These are phyloP conservation scores for Salvelinus fontinalis DNA, from an alignment of 2,113 vertebrate genomes.

Conservation along the genomic window DNA sequence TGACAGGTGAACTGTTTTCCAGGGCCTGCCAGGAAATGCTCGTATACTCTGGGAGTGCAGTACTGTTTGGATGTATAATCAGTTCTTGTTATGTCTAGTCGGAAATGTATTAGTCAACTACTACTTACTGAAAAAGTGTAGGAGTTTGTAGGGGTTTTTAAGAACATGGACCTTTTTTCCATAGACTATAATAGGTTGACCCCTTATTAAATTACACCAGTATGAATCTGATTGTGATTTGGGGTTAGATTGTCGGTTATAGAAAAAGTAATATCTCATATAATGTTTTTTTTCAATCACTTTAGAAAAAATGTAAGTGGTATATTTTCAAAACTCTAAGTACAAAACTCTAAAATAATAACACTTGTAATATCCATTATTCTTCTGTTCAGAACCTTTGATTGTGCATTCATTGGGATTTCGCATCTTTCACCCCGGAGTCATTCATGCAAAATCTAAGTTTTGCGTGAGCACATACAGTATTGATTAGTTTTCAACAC, in stretches of 20 bases:
- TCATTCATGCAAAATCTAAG: too few species aligned
- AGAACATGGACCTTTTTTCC: constrained; percentile 18
- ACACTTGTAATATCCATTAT: too few species aligned
- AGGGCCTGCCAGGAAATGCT: constrained; percentile 6
- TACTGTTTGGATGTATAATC: constrained; percentile 27
- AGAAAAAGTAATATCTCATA: background rate
- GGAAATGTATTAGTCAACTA: constrained; percentile 1
- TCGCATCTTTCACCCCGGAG: too few species aligned
- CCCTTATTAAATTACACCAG: constrained; percentile 61
- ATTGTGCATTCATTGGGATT: too few species aligned
- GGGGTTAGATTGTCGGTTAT: background rate
- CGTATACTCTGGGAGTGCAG: constrained; percentile 18
- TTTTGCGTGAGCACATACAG: too few species aligned
- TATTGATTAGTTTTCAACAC: too few species aligned
- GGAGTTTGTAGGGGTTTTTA: background rate
- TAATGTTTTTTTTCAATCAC: background rate
- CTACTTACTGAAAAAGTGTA: too few species aligned
- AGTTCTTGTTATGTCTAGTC: constrained; percentile 28
- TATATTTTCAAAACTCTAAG: too few species aligned
- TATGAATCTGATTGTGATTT: constrained; percentile 31
- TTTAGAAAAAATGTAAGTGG: too few species aligned
- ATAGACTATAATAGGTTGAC: constrained; percentile 17
- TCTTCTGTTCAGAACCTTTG: too few species aligned
- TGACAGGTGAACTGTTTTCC: constrained; percentile 60
- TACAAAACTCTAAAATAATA: too few species aligned